Evolutionary conservation across 1,140 invertebrate genomes (phyloP).

Genomic region (Triops cancriformis): DNA sequence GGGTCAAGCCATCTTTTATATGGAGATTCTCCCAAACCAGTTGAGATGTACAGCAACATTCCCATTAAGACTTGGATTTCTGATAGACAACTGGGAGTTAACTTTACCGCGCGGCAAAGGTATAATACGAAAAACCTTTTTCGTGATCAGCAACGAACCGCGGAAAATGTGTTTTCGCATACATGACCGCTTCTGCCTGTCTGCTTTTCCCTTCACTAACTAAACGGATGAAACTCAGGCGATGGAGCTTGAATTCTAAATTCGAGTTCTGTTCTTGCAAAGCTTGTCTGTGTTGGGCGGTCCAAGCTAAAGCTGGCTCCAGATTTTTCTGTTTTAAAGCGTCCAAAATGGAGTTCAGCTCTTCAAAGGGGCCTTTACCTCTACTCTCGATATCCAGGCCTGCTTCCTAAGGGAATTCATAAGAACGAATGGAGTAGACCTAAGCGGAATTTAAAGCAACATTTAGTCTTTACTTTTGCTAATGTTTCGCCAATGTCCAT

Average conservation of each 20-base stretch:
- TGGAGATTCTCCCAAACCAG: constrained; percentile 69
- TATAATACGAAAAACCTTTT: constrained; percentile 52
- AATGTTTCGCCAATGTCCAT: constrained; percentile 78
- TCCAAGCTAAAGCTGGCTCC: constrained; percentile 71
- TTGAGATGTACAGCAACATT: constrained; percentile 68
- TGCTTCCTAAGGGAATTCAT: constrained; percentile 52
- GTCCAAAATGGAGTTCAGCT: constrained; percentile 75
- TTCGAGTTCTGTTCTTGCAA: constrained; percentile 48
- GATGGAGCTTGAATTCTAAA: constrained; percentile 79
- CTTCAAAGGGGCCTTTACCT: constrained; percentile 71
- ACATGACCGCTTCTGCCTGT: constrained; percentile 70
- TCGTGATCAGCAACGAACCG: constrained; percentile 71
- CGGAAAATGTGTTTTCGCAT: constrained; percentile 75
- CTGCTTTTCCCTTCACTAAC: constrained; percentile 55
- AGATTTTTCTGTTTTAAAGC: constrained; percentile 67
- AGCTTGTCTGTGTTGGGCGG: constrained; percentile 52
- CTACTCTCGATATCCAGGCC: constrained; percentile 56
- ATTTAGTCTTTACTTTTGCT: constrained; percentile 44
- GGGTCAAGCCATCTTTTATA: constrained; percentile 69
- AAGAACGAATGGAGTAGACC: background rate
- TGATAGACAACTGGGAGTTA: constrained; percentile 35
- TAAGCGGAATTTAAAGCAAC: background rate
- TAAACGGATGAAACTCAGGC: constrained; percentile 60
- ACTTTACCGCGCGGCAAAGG: background rate
- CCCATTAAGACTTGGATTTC: constrained; percentile 83